Conservation (phyloP, 2,797 vertebrate species). For the Steatocranus sp. region DNA sequence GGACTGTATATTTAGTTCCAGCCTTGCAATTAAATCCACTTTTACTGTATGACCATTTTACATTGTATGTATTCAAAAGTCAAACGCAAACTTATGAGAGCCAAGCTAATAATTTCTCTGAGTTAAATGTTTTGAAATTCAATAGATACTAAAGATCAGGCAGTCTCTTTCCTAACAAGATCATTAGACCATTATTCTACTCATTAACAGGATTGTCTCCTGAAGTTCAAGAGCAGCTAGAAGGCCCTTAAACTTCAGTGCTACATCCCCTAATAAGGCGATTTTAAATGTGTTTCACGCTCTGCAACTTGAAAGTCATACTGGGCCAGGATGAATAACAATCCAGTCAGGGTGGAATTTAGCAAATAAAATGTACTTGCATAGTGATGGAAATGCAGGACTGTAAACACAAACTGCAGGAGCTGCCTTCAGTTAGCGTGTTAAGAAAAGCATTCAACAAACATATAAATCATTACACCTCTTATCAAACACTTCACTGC, state of each 20-base stretch:
- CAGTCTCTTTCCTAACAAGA: background rate
- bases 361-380: background rate
- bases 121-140: background rate
- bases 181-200: background rate
- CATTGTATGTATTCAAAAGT: background rate
- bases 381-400: background rate
- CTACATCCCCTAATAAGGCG: background rate
- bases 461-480: background rate
- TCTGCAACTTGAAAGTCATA: background rate
- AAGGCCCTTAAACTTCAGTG: background rate
- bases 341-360: background rate
- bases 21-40: background rate
- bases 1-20: background rate
- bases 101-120: background rate
- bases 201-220: conserved; percentile 14
- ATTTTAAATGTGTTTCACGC: background rate
- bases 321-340: background rate
- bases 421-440: background rate
- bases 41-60: background rate
- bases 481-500: background rate
- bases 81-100: background rate
- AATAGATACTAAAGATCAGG: background rate
- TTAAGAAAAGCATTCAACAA: background rate
- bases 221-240: conserved; percentile 5
- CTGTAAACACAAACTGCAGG: background rate